Evolutionary conservation across 2,113 vertebrate genomes (phyloP).

Genomic region (Cyanistes caeruleus): DNA sequence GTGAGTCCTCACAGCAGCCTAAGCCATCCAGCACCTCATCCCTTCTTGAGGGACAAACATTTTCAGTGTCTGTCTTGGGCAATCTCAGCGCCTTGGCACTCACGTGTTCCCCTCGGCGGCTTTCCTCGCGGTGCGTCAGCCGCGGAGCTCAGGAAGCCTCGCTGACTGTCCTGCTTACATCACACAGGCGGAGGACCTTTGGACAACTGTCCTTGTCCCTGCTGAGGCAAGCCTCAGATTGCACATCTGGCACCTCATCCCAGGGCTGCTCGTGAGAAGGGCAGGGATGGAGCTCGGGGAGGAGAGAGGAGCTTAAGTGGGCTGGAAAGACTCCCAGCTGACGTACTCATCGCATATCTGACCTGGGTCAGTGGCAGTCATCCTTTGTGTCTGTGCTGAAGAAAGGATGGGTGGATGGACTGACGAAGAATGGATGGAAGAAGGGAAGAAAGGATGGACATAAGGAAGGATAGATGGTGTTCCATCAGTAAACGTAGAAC

Average conservation of each 20-base stretch:
- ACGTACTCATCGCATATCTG: background rate
- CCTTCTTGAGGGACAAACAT: background rate
- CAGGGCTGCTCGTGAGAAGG: background rate
- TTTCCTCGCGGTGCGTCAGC: background rate
- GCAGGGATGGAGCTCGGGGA: background rate
- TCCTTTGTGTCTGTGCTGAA: background rate
- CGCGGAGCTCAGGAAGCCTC: background rate
- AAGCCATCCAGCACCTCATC: background rate
- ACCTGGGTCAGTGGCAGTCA: background rate
- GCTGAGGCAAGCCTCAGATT: background rate
- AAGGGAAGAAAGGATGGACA: background rate
- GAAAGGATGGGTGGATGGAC: background rate
- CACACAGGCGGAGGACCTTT: background rate
- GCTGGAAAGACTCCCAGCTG: background rate
- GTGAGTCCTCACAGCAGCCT: background rate
- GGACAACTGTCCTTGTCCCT: background rate
- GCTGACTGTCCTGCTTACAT: background rate
- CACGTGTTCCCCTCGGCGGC: background rate
- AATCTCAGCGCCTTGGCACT: background rate
- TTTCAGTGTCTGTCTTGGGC: background rate
- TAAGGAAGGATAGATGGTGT: background rate
- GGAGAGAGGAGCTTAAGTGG: background rate
- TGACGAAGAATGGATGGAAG: background rate
- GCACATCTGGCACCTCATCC: background rate
- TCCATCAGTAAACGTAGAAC: background rate